These are phyloP conservation scores for Drosophila histrio DNA, from an alignment of 2,888 invertebrate genomes.

Conservation along the genomic window DNA sequence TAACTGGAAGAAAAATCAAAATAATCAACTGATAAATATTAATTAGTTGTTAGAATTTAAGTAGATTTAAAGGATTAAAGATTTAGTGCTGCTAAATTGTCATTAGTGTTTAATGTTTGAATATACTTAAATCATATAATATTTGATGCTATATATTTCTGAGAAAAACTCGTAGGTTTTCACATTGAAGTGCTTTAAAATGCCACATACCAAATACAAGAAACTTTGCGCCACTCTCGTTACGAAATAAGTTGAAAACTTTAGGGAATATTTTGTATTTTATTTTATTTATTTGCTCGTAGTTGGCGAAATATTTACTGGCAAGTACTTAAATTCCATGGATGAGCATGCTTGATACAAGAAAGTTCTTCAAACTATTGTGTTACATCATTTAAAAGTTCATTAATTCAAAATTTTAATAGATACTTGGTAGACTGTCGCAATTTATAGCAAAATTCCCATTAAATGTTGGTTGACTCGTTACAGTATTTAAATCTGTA, in stretches of 20 bases:
- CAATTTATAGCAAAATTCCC: background rate
- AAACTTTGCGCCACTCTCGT: background rate
- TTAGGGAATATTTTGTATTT: background rate
- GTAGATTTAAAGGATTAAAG: background rate
- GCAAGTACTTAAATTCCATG: background rate
- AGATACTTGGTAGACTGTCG: background rate
- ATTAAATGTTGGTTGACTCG: background rate
- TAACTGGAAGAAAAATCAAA: background rate
- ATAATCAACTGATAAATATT: slow-evolving; percentile 12
- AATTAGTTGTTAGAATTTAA: slow-evolving; percentile 2
- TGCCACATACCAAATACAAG: background rate
- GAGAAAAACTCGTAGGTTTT: background rate
- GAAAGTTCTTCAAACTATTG: background rate
- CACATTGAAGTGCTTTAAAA: background rate
- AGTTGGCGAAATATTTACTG: background rate
- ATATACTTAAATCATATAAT: background rate
- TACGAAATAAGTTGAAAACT: background rate
- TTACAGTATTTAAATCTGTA: background rate
- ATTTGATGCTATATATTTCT: background rate
- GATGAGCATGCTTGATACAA: background rate
- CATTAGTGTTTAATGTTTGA: background rate
- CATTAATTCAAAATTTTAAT: background rate
- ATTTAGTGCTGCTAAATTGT: background rate
- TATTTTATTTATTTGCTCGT: background rate
- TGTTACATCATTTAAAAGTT: slow-evolving; percentile 1